These are phyloP conservation scores for Chelon auratus DNA, from an alignment of 2,797 vertebrate genomes.

Conservation along the genomic window DNA sequence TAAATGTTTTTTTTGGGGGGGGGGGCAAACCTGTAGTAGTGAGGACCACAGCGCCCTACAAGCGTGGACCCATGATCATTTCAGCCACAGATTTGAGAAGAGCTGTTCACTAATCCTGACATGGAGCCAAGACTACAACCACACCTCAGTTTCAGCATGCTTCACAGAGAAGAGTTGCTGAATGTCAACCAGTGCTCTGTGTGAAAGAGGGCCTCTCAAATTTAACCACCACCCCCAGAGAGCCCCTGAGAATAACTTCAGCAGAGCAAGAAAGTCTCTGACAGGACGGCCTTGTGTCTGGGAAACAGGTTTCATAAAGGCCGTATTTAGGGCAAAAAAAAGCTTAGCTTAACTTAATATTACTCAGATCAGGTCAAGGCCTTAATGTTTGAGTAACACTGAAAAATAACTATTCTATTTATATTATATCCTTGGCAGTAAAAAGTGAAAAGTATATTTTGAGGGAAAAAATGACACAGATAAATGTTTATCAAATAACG, in stretches of 20 bases:
- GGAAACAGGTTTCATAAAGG: constrained; percentile 47
- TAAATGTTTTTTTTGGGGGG: not conserved
- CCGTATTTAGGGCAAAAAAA: constrained; percentile 49
- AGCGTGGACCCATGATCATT: not conserved
- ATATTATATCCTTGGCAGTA: constrained; percentile 8
- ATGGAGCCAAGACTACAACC: constrained; percentile 33
- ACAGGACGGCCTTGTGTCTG: constrained; percentile 64
- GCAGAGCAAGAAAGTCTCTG: constrained; percentile 35
- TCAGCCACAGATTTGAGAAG: constrained; percentile 8
- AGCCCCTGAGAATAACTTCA: constrained; percentile 72
- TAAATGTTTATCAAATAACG: too few relatives aligned
- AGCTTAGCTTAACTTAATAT: constrained; percentile 28
- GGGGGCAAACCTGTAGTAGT: not conserved
- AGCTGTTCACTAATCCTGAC: constrained; percentile 27
- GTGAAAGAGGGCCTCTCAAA: constrained; percentile 66
- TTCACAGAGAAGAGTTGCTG: constrained; percentile 40
- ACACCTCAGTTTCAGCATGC: constrained; percentile 54
- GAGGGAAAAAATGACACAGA: not conserved
- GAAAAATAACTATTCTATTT: constrained; percentile 8
- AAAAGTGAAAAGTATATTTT: not conserved
- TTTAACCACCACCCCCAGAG: constrained; percentile 52
- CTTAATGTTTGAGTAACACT: constrained; percentile 28
- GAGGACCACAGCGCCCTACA: not conserved
- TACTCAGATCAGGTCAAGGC: constrained; percentile 26
- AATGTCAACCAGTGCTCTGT: constrained; percentile 61